phyloP scores from a whole-genome alignment of 2,888 invertebrate species.

The Trilocha varians region DNA sequence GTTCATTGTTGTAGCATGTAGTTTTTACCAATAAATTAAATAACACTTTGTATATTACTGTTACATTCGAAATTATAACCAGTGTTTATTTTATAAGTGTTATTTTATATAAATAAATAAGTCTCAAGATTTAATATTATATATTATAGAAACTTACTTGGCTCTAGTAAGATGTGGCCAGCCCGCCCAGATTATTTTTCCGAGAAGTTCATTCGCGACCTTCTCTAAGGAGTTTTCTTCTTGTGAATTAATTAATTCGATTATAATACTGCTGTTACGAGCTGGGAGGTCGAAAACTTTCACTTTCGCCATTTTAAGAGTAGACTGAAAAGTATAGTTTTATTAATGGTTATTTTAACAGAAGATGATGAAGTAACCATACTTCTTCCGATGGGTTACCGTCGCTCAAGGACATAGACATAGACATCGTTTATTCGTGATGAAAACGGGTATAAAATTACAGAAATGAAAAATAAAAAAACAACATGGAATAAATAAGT shows the following conservation, averaged over 20 bases:
- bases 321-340: too few relatives aligned
- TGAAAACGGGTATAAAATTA: too few relatives aligned
- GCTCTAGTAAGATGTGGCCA: constrained; percentile 97
- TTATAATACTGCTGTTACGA: constrained; percentile 86
- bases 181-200: constrained; percentile 83
- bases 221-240: constrained; percentile 53
- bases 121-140: background rate
- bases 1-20: too few relatives aligned
- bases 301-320: constrained; percentile 76
- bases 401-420: too few relatives aligned
- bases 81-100: too few relatives aligned
- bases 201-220: constrained; percentile 77
- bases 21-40: too few relatives aligned
- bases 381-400: too few relatives aligned
- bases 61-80: background rate
- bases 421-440: too few relatives aligned
- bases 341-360: too few relatives aligned
- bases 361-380: too few relatives aligned
- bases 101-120: background rate
- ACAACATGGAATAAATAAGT: too few relatives aligned
- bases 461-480: too few relatives aligned
- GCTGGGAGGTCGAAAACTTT: constrained; percentile 92
- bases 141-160: constrained; percentile 58
- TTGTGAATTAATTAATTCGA: constrained; percentile 72
- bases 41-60: background rate